These are phyloP conservation scores for Drosophila mimetica DNA, from an alignment of 2,888 invertebrate genomes.

Conservation along the genomic window DNA sequence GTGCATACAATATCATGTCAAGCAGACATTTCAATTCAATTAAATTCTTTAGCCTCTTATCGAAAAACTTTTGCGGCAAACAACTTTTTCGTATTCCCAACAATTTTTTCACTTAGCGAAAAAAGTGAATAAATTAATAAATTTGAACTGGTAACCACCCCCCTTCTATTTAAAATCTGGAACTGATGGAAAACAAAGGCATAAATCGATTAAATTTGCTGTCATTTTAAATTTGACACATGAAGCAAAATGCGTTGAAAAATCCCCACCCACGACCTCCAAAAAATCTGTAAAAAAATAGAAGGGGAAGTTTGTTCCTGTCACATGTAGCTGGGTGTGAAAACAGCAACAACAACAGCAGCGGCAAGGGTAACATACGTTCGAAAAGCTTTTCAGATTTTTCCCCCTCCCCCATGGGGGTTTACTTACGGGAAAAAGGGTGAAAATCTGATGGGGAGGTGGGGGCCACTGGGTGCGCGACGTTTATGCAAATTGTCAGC, in stretches of 20 bases:
- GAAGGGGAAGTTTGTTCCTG: conserved; percentile 44
- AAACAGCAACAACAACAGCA: conserved; percentile 56
- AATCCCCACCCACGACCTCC: conserved; percentile 1
- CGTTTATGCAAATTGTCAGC: conserved; percentile 68
- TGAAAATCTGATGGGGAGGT: conserved; percentile 2
- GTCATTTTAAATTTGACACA: conserved; percentile 82
- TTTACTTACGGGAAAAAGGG: not conserved
- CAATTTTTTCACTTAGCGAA: conserved; percentile 39
- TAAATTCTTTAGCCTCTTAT: conserved; percentile 61
- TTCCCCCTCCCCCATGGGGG: not conserved
- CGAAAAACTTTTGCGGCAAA: conserved; percentile 44
- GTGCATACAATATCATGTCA: conserved; percentile 69
- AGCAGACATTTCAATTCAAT: conserved; percentile 79
- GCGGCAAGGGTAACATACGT: conserved; percentile 43
- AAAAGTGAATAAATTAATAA: conserved; percentile 62
- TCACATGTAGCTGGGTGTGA: conserved; percentile 58
- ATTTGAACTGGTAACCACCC: conserved; percentile 4
- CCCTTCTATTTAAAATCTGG: conserved; percentile 41
- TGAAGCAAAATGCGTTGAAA: conserved; percentile 65
- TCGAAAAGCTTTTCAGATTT: conserved; percentile 48
- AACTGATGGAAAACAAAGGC: conserved; percentile 55
- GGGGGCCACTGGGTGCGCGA: conserved; percentile 38
- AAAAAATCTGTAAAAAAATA: not conserved
- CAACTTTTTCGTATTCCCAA: conserved; percentile 46
- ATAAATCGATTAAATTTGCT: conserved; percentile 83